phyloP scores from a whole-genome alignment of 2,797 vertebrate species.

The Manis crassicaudata region DNA sequence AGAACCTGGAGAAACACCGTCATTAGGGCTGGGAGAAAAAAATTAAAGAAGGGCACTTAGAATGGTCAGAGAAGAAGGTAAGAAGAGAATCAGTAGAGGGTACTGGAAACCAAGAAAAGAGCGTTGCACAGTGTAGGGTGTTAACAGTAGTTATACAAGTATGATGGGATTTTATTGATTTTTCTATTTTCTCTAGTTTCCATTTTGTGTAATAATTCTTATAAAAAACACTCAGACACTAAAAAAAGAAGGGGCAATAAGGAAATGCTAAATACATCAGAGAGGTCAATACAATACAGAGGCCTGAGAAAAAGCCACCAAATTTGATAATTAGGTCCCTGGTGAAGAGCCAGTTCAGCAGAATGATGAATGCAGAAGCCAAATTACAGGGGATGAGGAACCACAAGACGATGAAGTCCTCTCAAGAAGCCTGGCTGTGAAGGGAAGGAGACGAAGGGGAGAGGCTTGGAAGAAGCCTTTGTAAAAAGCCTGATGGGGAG shows the following conservation, averaged over 20 bases:
- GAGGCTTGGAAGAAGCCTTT: not conserved
- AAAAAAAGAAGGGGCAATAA: not conserved
- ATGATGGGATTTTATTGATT: not conserved
- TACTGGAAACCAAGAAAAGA: not conserved
- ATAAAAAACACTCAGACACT: not conserved
- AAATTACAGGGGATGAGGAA: not conserved
- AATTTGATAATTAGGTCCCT: not conserved
- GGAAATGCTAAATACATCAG: not conserved
- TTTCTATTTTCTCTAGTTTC: slow-evolving; percentile 34
- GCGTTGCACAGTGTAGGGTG: not conserved
- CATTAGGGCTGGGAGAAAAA: not conserved
- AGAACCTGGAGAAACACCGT: not conserved
- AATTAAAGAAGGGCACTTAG: not conserved
- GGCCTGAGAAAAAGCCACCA: not conserved
- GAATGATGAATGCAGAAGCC: not conserved
- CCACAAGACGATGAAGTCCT: not conserved
- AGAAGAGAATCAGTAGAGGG: not conserved
- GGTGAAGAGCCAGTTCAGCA: not conserved
- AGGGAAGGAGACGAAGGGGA: not conserved
- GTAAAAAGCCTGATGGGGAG: not conserved
- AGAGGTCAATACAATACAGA: slow-evolving; percentile 6
- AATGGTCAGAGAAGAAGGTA: not conserved
- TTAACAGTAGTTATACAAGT: not conserved
- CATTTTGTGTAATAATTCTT: not conserved
- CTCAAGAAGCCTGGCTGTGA: not conserved